Conservation (phyloP, 2,888 invertebrate genomes). For the Elmis aenea region DNA sequence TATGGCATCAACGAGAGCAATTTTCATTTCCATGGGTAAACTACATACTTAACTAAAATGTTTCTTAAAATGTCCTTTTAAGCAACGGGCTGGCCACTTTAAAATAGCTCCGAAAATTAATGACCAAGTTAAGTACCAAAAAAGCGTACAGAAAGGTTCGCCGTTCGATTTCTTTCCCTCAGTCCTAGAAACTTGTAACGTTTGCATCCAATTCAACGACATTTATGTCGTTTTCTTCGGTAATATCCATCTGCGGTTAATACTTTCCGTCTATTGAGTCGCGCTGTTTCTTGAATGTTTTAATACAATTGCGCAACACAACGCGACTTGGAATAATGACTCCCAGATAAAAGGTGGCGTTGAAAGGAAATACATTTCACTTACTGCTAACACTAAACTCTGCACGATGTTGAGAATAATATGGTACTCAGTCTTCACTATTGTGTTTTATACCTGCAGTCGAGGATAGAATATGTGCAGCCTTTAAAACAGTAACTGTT, state of each 20-base stretch:
- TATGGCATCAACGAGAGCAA: no score
- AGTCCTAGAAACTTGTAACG: no score
- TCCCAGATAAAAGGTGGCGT: slow-evolving; percentile 25
- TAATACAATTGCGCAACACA: slow-evolving; percentile 9
- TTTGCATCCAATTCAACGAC: no score
- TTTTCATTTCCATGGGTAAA: no score
- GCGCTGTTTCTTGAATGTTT: slow-evolving; percentile 10
- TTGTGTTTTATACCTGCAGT: slow-evolving; percentile 21
- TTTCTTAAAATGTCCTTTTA: no score
- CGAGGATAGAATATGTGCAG: slow-evolving; percentile 19
- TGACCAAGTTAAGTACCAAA: no score
- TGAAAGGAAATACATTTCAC: slow-evolving; percentile 33
- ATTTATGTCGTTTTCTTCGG: no score
- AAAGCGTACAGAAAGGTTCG: no score
- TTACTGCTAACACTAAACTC: slow-evolving; percentile 23
- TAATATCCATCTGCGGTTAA: slow-evolving; percentile 2
- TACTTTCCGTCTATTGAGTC: background rate
- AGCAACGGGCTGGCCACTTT: no score
- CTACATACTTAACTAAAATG: no score
- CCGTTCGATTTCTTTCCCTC: no score
- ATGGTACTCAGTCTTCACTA: slow-evolving; percentile 21
- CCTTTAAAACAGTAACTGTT: slow-evolving; percentile 21
- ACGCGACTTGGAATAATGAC: slow-evolving; percentile 23
- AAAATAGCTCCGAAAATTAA: no score
- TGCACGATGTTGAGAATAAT: slow-evolving; percentile 19